Evolutionary conservation across 2,113 vertebrate genomes (phyloP), one percentile per base, ranked within the genome.

Genomic region (Opisthocomus hoazin): DNA sequence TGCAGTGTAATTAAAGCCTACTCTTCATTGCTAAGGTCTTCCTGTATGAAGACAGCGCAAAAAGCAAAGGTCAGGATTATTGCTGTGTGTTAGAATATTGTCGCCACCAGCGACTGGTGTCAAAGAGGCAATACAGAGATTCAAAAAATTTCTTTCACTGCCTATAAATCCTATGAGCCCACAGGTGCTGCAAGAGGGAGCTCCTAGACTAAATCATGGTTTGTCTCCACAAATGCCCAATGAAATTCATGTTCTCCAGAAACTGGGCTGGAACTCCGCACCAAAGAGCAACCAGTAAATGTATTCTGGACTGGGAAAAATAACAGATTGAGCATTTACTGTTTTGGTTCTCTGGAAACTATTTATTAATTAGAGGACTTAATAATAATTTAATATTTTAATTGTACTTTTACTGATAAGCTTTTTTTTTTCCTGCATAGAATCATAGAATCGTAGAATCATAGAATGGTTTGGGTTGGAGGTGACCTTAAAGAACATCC

Each of bases 1-100:
- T 14, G 15, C 36, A 83, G 10, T 36, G 60, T 46, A 41, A 36
- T 58, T 68, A 53, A 29, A 77, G 7, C 46, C 19, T 13, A 16
- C 11, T 66, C 23, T 45, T 64, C 41, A 36, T 48, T 75, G 30
- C 19, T 51, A 53, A 51, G 19, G 27, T 51, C 30, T 43, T 63
- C 15, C 26, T 41, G 26, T 37, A 46, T 0, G 4, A 69, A 69
- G n/a, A 57, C 29, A 83, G 16, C 0, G 0, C 2, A 16, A 69
- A 83, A 79, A 17, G 11, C 24, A 66, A 61, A 74, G 37, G n/a
- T 74, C 43, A 53, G n/a, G 16, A 58, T 75, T 74, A 54, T 30
- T 83, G n/a, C 11, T 8, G 1, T 78, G 32, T 17, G 6, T 69
- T 63, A 43, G 39, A 29, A 64, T 61, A 66, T 53, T 12, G 57